Base-by-base conservation (phyloP, 2,888 invertebrate genomes). In the Cosmorhoe ocellata region DNA sequence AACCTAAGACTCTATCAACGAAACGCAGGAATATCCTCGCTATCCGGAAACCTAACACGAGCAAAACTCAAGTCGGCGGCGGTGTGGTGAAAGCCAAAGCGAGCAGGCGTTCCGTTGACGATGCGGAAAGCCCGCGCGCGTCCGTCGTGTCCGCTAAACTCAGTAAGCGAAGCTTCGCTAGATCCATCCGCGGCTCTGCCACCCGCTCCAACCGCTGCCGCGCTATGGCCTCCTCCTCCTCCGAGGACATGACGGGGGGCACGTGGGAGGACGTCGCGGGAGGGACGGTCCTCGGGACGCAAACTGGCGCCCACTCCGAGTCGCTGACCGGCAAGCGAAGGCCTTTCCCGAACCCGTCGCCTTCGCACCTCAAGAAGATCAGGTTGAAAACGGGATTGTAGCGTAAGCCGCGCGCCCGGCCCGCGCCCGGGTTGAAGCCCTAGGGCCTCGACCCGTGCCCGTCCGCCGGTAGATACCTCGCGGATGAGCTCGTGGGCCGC, bases 1-100 rank as follows among this genome's bases (percentile, higher is more conserved):
- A 87, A 27, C 82, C 85, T 11, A 84, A 82, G 57, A 71, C 84
- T 2, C 61, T 84, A 8, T 64, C 85, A 4, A 69, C 74, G 7
- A 88, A 88, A 54, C 79, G 88, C 3, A 68, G 88, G 39, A 84
- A 79, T 67, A 72, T 89, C n/a, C 76, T 90, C 33, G 81, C 85
- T 8, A 75, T 88, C 10, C 71, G 90, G 13, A 86, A 90, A 49
- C 88, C 89, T 8, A 87, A 87, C 60, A 58, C 86, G 9, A 76
- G 80, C 56, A 88, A 88, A 62, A 75, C 83, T 13, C 79, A 81
- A 40, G 63, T 79, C 14, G 77, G 76, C 11, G 76, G 74, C 9
- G 76, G 74, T 9, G 71, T 67, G 13, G 51, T 52, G 4, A 84
- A 84, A 62, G 65, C 76, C 18, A 85, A 81, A 58, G 40, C 65